Evolutionary conservation across 2,113 vertebrate species (phyloP).

Genomic region (Numida meleagris): DNA sequence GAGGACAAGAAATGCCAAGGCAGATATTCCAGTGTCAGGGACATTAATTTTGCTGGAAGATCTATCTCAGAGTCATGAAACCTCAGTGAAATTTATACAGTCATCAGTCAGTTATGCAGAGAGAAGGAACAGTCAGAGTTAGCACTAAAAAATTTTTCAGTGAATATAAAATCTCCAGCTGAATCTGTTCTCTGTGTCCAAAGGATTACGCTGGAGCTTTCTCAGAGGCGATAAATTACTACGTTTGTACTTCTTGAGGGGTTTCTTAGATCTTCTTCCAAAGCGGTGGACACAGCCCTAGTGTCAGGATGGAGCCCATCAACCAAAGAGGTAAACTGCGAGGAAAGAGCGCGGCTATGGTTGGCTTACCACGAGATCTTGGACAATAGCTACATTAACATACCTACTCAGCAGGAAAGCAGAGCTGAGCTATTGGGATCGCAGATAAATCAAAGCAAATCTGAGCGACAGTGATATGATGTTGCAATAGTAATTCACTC

Average conservation of each 20-base stretch:
- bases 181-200: background rate
- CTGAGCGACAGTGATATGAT: slow-evolving; percentile 47
- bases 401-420: slow-evolving; percentile 9
- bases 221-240: background rate
- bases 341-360: background rate
- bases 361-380: background rate
- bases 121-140: slow-evolving; percentile 16
- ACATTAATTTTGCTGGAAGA: background rate
- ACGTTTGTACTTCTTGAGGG: background rate
- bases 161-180: background rate
- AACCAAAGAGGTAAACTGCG: slow-evolving; percentile 2
- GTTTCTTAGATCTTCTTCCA: slow-evolving; percentile 34
- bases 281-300: background rate
- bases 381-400: slow-evolving; percentile 55
- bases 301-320: background rate
- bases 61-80: background rate
- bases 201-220: slow-evolving; percentile 16
- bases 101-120: background rate
- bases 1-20: background rate
- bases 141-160: slow-evolving; percentile 11
- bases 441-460: slow-evolving; percentile 63
- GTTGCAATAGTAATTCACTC: slow-evolving; percentile 61
- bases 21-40: background rate
- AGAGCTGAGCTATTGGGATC: slow-evolving; percentile 30
- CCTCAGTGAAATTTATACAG: background rate